Evolutionary conservation across 2,888 invertebrate genomes (phyloP).

Genomic region (Julus scandinavius): DNA sequence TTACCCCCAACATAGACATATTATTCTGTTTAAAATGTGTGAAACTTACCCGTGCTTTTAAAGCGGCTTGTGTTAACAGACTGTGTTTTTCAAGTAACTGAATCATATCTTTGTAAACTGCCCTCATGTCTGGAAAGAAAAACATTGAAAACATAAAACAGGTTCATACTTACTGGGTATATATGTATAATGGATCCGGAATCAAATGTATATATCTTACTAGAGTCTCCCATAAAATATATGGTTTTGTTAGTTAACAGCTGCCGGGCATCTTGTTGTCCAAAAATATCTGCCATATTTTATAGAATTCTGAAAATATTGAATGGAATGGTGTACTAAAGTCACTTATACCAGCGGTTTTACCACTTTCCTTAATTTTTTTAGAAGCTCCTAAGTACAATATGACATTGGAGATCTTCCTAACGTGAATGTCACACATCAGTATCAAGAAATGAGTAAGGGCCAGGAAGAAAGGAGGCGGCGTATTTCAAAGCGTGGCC

Average conservation of each 20-base stretch:
- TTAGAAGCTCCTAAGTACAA: too few relatives aligned
- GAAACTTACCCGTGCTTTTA: not conserved
- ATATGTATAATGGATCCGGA: not conserved
- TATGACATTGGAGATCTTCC: too few relatives aligned
- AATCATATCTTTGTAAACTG: slow-evolving; percentile 61
- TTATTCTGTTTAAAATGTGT: not conserved
- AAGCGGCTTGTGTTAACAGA: slow-evolving; percentile 53
- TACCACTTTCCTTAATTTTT: not conserved
- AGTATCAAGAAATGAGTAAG: too few relatives aligned
- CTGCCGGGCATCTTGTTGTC: slow-evolving; percentile 6
- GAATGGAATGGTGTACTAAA: not conserved
- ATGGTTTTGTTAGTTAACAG: slow-evolving; percentile 55
- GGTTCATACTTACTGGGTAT: not conserved
- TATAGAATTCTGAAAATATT: not conserved
- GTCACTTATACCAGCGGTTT: not conserved
- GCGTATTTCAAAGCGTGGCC: too few relatives aligned
- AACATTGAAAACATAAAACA: slow-evolving; percentile 26
- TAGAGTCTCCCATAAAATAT: slow-evolving; percentile 60
- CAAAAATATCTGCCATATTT: slow-evolving; percentile 54
- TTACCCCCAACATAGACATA: too few relatives aligned
- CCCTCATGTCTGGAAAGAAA: slow-evolving; percentile 60
- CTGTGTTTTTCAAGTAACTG: slow-evolving; percentile 59
- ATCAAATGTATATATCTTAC: slow-evolving; percentile 56
- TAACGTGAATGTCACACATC: too few relatives aligned
- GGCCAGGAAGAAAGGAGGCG: too few relatives aligned